phyloP scores from a whole-genome alignment of 2,113 vertebrate species.

The Fukomys damarensis region DNA sequence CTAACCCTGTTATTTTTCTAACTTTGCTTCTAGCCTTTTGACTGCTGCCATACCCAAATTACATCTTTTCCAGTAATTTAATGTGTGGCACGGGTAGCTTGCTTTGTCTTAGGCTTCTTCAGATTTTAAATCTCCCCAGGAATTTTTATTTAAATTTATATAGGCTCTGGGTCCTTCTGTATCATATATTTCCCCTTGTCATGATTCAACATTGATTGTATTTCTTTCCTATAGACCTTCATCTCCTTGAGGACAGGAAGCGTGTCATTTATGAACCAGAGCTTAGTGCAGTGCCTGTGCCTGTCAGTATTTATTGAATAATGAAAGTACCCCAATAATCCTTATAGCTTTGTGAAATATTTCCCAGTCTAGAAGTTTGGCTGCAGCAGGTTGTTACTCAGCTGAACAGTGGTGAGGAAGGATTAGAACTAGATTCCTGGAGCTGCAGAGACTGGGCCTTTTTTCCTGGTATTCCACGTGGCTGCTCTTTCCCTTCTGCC shows the following conservation, averaged over 20 bases:
- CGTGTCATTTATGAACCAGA: slow-evolving; percentile 22
- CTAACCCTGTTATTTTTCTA: background rate
- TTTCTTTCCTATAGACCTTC: slow-evolving; percentile 26
- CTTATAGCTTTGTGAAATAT: slow-evolving; percentile 4
- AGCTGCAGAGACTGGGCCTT: slow-evolving; percentile 13
- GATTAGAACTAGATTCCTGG: slow-evolving; percentile 57
- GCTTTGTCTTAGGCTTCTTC: slow-evolving; percentile 30
- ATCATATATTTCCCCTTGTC: background rate
- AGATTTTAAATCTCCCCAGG: background rate
- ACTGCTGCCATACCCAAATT: background rate
- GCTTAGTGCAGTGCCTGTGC: background rate
- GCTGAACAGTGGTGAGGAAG: slow-evolving; percentile 44
- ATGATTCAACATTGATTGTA: background rate
- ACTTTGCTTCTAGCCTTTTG: background rate
- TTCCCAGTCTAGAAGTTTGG: background rate
- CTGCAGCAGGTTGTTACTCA: background rate
- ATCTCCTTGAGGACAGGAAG: slow-evolving; percentile 7
- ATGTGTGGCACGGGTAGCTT: background rate
- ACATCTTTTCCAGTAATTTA: background rate
- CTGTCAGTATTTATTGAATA: slow-evolving; percentile 32
- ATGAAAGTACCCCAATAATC: background rate
- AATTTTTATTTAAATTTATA: slow-evolving; percentile 37
- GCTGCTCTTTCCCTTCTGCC: slow-evolving; percentile 58
- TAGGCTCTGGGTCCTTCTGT: background rate
- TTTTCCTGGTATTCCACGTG: background rate